A percentile compares a stretch with the other conserved stretches of the same genome.
phyloP scores from a whole-genome alignment of 1,140 invertebrate genomes.

The Epicauta chinensis region DNA sequence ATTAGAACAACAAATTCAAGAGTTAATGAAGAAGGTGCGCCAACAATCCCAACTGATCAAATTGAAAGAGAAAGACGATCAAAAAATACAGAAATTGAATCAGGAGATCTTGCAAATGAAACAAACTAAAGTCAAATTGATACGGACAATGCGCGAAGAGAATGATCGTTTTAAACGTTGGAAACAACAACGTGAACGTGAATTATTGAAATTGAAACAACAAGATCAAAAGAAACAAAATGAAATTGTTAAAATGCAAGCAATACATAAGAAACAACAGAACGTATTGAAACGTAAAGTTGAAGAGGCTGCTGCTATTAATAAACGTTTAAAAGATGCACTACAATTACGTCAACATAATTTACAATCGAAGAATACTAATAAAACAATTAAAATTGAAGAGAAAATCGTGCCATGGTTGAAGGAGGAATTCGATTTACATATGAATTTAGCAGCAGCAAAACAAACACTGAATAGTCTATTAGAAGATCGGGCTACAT shows the following conservation, averaged over 20 bases:
- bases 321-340: conserved; percentile 66
- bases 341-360: conserved; percentile 47
- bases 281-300: conserved; percentile 80
- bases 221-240: conserved; percentile 75
- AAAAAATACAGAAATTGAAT: conserved; percentile 67
- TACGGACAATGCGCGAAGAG: conserved; percentile 79
- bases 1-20: conserved; percentile 67
- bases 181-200: conserved; percentile 72
- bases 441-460: conserved; percentile 66
- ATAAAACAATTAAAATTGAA: conserved; percentile 25
- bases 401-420: conserved; percentile 14
- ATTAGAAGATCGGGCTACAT: conserved; percentile 60
- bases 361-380: conserved; percentile 35
- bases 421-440: conserved; percentile 69
- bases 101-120: conserved; percentile 76
- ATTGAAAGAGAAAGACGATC: conserved; percentile 73
- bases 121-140: conserved; percentile 71
- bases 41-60: conserved; percentile 73
- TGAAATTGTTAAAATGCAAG: conserved; percentile 73
- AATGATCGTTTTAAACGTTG: conserved; percentile 74
- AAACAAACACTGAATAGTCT: conserved; percentile 66
- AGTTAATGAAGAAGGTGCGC: conserved; percentile 64
- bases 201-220: conserved; percentile 67
- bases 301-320: conserved; percentile 71
- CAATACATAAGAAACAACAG: conserved; percentile 70